These are phyloP conservation scores for Octodon degus DNA, from an alignment of 2,113 vertebrate species.

Conservation along the genomic window DNA sequence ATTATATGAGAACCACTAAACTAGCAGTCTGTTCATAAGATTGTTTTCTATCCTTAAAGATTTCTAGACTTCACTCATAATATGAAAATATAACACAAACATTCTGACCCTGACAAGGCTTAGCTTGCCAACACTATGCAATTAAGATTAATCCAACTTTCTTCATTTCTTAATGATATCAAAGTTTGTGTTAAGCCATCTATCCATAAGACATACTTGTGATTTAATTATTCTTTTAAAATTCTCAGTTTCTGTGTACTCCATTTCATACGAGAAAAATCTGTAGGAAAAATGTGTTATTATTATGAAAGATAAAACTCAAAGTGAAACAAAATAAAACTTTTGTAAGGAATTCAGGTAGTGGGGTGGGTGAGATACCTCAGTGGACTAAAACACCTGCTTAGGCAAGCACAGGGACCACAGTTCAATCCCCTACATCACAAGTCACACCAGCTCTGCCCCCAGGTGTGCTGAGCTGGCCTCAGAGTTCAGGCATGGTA, in stretches of 20 bases:
- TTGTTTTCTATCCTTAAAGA: background rate
- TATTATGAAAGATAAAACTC: background rate
- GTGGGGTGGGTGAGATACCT: too few species aligned
- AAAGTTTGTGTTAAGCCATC: background rate
- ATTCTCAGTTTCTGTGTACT: background rate
- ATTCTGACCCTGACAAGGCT: background rate
- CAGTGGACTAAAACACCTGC: too few species aligned
- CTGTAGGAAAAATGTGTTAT: background rate
- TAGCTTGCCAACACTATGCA: background rate
- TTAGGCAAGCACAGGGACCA: too few species aligned
- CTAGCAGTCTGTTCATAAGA: background rate
- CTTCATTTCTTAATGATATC: background rate
- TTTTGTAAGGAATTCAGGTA: background rate
- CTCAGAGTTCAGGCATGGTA: too few species aligned
- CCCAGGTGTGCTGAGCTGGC: too few species aligned
- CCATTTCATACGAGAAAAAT: background rate
- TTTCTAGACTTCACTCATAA: background rate
- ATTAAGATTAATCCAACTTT: background rate
- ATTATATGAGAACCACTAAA: background rate
- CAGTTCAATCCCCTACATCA: too few species aligned
- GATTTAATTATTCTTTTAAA: background rate
- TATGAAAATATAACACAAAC: slow-evolving; percentile 18
- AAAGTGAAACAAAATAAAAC: background rate
- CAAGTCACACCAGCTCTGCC: too few species aligned
- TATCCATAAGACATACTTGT: background rate